Evolutionary conservation across 2,113 vertebrate species (phyloP), one percentile per base, ranked within the genome.

Genomic region (Bubo scandiacus): DNA sequence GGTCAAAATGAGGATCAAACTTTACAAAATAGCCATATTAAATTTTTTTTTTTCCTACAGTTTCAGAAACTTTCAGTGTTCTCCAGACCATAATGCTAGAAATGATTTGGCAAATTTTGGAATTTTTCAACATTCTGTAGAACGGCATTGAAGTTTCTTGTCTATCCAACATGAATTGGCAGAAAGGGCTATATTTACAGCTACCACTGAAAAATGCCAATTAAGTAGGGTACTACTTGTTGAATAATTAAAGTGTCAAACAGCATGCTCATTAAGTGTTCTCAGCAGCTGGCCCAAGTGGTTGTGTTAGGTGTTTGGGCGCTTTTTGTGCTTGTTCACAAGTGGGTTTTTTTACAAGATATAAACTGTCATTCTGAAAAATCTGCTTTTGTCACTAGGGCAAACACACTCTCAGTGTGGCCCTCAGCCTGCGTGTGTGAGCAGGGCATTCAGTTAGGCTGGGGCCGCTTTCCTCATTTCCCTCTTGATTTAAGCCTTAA

Each of bases 171-270:
- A 29, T 51, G 45, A 92, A 77, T 57, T 81, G 91, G 70, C 86
- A 94, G 80, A 58, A 94, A 32, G n/a, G 42, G 11, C 36, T 92
- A 11, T 75, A 70, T 79, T 81, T 85, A 81, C 86, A 93, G 55
- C 54, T 78, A 62, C 51, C 15, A 38, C n/a, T 51, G 54, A 91
- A 94, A 91, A 91, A 88, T 80, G 62, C 43, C 89, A 94, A 42
- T 85, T 85, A 88, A 91, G 43, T 58, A 38, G 32, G 11, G 23
- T 62, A 25, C 13, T 58, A 75, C 70, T 92, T 72, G 81, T 85
- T 78, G 51, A 82, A 82, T 93, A 93, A 93, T 85, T 85, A 40
- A 92, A 91, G 79, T 30, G 40, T 83, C 79, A 85, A 61, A 40
- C 42, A 29, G 32, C 16, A 0, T 88, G 27, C 73, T 90, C 78